Conservation (phyloP, 2,113 vertebrate genomes). For the Marcusenius ussheri region DNA sequence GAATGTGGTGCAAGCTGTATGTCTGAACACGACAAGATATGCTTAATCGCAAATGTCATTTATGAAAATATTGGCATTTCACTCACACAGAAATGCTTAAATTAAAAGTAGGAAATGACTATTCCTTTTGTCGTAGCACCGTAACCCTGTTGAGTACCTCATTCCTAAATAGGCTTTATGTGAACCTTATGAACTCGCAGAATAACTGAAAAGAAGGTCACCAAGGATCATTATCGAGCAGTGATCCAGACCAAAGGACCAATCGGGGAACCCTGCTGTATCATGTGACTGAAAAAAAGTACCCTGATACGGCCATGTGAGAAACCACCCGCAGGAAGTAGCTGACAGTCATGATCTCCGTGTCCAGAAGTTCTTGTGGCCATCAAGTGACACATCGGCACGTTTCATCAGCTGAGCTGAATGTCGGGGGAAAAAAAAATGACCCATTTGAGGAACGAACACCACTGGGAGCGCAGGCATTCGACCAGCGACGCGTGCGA, state of each 20-base stretch:
- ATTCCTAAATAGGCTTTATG: background rate
- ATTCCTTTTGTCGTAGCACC: background rate
- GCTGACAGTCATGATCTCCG: background rate
- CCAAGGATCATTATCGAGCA: background rate
- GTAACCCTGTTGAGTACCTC: background rate
- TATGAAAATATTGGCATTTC: background rate
- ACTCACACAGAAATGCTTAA: background rate
- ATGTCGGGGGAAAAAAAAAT: conserved; percentile 61
- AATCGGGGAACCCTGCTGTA: background rate
- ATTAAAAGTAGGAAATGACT: background rate
- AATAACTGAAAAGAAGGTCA: background rate
- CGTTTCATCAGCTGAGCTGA: conserved; percentile 43
- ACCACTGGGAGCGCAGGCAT: conserved; percentile 54
- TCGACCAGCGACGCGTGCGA: conserved; percentile 44
- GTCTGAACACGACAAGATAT: background rate
- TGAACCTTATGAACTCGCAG: background rate
- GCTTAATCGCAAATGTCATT: background rate
- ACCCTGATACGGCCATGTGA: background rate
- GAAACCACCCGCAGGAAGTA: background rate
- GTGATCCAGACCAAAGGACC: background rate
- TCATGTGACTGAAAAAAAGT: background rate
- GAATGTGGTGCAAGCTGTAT: background rate
- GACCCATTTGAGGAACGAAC: conserved; percentile 52
- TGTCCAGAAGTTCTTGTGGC: conserved; percentile 19
- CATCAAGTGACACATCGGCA: conserved; percentile 54